Evolutionary conservation across 2,113 vertebrate species (phyloP), one percentile per base, ranked within the genome.

Genomic region (Oryctolagus cuniculus): DNA sequence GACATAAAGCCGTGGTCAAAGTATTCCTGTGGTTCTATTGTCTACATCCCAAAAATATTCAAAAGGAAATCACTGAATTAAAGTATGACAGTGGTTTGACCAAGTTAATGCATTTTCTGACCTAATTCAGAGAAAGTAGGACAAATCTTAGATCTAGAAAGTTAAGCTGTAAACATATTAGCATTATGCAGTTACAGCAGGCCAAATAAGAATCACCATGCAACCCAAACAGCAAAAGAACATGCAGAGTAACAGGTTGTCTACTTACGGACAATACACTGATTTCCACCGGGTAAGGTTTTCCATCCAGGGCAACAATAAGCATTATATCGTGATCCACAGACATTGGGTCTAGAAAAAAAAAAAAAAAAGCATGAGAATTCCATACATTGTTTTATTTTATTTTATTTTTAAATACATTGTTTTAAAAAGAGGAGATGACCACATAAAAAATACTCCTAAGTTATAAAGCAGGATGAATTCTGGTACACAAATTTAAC

Each of bases 271-370:
- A 99, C 99, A 96, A 99, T 99, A 98, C 99, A 99, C 95, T 99
- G 99, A 98, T 99, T 99, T 97, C 99, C 99, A 97, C 99, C 99
- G 77, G 99, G 99, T 97, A 99, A 98, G 4, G 99, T 99, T 98
- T 99, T 99, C 99, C 99, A 99, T 92, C 99, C 99, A 73, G 99
- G 99, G 96, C 99, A 99, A 98, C 99, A 99, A 98, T 99, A 99
- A 81, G 99, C 99, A 88, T 99, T 99, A 98, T 99, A 99, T 97
- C 99, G 99, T 79, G 99, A 99, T 97, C 99, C 99, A 94, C 99
- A 99, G 63, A 99, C 99, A 97, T 99, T 99, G 51, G 99, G 99
- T 95, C 99, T 99, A 97, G 84, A 96, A 91, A 66, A 96, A 78
- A 98, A 19, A 84, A 44, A 44, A 44, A 44, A 44, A 44, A 44